Evolutionary conservation across 2,113 vertebrate species (phyloP), one percentile per base, ranked within the genome.

Genomic region (Coptodon rendalli): DNA sequence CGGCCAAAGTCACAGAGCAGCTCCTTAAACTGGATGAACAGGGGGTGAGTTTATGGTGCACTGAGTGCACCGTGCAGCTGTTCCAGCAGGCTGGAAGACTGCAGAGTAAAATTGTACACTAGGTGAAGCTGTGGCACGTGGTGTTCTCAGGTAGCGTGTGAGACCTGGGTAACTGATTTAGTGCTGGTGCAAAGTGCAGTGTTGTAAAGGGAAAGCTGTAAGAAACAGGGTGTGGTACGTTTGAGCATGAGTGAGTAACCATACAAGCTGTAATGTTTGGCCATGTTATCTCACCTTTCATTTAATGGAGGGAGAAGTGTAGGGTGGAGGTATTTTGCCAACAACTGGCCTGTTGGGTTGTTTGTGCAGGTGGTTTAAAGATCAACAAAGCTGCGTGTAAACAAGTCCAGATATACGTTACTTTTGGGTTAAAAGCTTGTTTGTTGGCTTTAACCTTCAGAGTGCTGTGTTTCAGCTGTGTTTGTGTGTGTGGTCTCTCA

Each of bases 1-100:
- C 97, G 0, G 96, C 98, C 9, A 98, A 97, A 88, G 98, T 98
- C 91, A 97, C 97, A 0, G 98, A 99, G 94, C 98, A 99, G 95
- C 97, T 99, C 27, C 97, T 98, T 45, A 99, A 99, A 86, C 96
- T 99, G 40, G 98, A 99, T 0, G 98, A 99, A 88, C 98, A 99
- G 87, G 98, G 97, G 97, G 98, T 99, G 90, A 95, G 96, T 92
- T 80, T 66, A 48, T 13, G 1, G 14, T 78, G 45, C 24, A 12
- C 14, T 7, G 17, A 78, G 16, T 78, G 27, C 45, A 50, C 73
- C 7, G 2, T 52, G 6, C 45, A 50, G 71, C 48, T 29, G 9
- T 78, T 50, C 27, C 19, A 31, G 4, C 29, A 57, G 45, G 12
- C 29, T 50, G 13, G n/a, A 68, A 27, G 8, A 59, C 19, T 52